Percentiles rank a stretch among this genome's conserved stretches.
Conservation (phyloP, 2,888 invertebrate genomes). For the Euclidia mi region DNA sequence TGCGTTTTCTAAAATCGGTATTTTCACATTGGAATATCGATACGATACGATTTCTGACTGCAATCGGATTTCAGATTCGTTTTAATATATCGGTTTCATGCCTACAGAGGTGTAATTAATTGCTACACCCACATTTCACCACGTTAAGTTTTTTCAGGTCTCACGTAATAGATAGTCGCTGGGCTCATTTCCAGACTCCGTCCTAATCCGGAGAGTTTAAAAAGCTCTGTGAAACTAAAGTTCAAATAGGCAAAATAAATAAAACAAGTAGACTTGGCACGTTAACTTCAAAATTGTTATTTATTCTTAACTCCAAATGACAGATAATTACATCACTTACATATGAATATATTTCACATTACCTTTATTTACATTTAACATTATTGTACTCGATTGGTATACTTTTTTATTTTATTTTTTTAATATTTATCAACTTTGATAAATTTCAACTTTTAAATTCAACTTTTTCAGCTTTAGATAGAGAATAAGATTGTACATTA, state of each 20-base stretch:
- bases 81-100: too few species aligned
- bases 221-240: too few species aligned
- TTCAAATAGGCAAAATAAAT: slow-evolving; percentile 39
- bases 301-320: slow-evolving; percentile 82
- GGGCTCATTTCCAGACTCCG: too few species aligned
- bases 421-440: slow-evolving; percentile 66
- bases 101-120: too few species aligned
- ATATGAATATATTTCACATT: slow-evolving; percentile 77
- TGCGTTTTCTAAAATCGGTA: too few species aligned
- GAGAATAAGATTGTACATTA: not conserved
- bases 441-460: slow-evolving; percentile 56
- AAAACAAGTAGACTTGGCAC: slow-evolving; percentile 86
- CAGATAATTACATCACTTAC: slow-evolving; percentile 75
- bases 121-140: too few species aligned
- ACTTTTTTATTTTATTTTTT: slow-evolving; percentile 69
- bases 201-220: not conserved
- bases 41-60: too few species aligned
- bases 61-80: too few species aligned
- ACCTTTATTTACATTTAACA: slow-evolving; percentile 81
- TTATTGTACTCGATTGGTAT: slow-evolving; percentile 89
- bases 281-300: slow-evolving; percentile 87
- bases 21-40: too few species aligned
- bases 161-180: too few species aligned
- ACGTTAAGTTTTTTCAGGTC: too few species aligned
- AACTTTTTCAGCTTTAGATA: slow-evolving; percentile 48